Evolutionary conservation across 2,888 invertebrate species (phyloP).

Genomic region (Diadegma fenestrale): DNA sequence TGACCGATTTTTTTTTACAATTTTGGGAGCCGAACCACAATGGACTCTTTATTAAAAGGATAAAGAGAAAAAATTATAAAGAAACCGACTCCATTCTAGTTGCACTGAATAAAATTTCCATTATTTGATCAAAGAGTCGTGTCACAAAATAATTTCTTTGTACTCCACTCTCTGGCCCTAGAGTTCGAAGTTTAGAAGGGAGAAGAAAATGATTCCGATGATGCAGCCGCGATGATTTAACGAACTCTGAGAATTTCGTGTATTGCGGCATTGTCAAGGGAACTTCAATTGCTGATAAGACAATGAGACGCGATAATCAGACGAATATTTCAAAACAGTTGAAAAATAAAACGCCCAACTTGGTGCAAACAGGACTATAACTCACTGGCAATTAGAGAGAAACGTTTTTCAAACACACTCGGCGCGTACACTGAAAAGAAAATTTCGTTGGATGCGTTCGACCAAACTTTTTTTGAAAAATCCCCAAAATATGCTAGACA

Average conservation of each 20-base stretch:
- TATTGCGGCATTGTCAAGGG: constrained; percentile 19
- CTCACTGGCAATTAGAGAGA: neutral
- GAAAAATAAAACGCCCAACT: neutral
- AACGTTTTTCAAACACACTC: neutral
- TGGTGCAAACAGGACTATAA: neutral
- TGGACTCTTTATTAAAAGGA: neutral
- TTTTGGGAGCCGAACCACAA: neutral
- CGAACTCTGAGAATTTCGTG: constrained; percentile 42
- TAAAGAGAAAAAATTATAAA: neutral
- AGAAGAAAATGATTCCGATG: constrained; percentile 8
- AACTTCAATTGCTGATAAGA: constrained; percentile 55
- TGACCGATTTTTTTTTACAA: neutral
- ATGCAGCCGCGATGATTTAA: constrained; percentile 45
- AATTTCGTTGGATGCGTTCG: no score
- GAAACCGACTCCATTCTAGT: neutral
- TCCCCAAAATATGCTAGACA: no score
- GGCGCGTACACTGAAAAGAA: no score
- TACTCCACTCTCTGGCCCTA: constrained; percentile 38
- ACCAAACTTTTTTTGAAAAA: no score
- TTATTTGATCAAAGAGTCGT: neutral
- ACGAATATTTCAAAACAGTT: constrained; percentile 8
- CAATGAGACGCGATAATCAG: constrained; percentile 44
- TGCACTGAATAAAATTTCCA: neutral
- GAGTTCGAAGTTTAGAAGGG: neutral
- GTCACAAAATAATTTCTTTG: constrained; percentile 35